Evolutionary conservation across 2,888 invertebrate genomes (phyloP).

Genomic region (Erebia aethiops): DNA sequence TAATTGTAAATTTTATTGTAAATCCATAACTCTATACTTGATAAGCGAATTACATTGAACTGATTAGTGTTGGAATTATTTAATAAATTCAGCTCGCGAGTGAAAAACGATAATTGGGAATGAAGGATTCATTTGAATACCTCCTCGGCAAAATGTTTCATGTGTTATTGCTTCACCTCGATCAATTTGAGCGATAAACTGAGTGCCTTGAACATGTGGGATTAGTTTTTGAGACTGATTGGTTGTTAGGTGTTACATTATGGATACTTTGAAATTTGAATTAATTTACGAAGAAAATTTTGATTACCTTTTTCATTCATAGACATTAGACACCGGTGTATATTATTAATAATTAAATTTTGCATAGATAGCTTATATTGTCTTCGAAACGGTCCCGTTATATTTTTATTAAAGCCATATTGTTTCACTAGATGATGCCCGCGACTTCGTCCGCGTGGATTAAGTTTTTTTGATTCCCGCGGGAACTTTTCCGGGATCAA

Average conservation of each 20-base stretch:
- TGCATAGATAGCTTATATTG: no score
- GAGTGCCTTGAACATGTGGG: background rate
- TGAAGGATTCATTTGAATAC: constrained; percentile 20
- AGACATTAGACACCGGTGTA: no score
- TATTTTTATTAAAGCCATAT: no score
- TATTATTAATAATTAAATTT: no score
- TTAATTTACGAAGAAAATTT: no score
- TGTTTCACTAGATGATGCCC: no score
- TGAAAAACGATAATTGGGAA: constrained; percentile 23
- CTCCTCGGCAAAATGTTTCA: constrained; percentile 20
- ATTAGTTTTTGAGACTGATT: background rate
- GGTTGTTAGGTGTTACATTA: background rate
- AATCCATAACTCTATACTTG: background rate
- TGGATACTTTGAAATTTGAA: no score
- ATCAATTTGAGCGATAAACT: constrained; percentile 9
- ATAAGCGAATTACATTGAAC: background rate
- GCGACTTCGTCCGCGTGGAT: no score
- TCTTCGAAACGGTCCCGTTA: no score
- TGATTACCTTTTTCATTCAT: no score
- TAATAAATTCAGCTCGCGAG: constrained; percentile 4
- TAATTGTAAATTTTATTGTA: background rate
- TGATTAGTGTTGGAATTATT: constrained; percentile 8
- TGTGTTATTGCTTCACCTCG: background rate
- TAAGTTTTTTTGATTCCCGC: no score
- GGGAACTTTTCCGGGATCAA: no score